Percentiles rank a stretch among this genome's conserved stretches.
These are phyloP conservation scores for human DNA, from an alignment of 2,113 vertebrate genomes.

Conservation along the genomic window DNA sequence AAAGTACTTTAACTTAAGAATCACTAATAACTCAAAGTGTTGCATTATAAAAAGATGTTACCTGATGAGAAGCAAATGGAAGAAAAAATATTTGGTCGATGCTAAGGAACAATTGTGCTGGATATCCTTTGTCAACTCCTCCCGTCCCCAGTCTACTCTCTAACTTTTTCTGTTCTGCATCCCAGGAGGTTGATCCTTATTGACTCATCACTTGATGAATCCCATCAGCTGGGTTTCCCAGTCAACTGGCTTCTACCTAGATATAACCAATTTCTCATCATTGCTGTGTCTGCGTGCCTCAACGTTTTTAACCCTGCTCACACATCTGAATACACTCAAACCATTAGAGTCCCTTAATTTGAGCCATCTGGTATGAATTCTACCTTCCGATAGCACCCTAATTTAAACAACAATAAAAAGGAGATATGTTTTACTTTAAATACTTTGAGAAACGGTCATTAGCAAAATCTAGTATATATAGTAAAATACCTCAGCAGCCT, in stretches of 20 bases:
- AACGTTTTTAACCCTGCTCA: not conserved
- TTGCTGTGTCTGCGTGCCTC: not conserved
- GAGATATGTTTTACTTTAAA: not conserved
- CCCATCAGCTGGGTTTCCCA: not conserved
- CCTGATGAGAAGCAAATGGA: not conserved
- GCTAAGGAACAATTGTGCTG: not conserved
- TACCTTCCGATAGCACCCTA: not conserved
- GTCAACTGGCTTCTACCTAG: not conserved
- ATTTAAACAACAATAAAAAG: not conserved
- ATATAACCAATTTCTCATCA: not conserved
- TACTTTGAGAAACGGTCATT: not conserved
- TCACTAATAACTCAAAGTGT: not conserved
- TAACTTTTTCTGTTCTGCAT: not conserved
- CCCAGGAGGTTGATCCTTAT: not conserved
- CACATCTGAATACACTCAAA: not conserved
- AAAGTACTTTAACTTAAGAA: constrained; percentile 20
- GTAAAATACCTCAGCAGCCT: not conserved
- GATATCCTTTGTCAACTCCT: not conserved
- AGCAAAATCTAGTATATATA: not conserved
- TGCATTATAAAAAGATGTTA: not conserved
- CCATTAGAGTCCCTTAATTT: not conserved
- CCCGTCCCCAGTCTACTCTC: not conserved
- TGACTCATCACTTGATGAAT: not conserved
- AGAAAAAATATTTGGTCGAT: not conserved
- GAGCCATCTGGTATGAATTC: not conserved